Conservation (phyloP, 1,140 invertebrate species). For the Conus betulinus region DNA sequence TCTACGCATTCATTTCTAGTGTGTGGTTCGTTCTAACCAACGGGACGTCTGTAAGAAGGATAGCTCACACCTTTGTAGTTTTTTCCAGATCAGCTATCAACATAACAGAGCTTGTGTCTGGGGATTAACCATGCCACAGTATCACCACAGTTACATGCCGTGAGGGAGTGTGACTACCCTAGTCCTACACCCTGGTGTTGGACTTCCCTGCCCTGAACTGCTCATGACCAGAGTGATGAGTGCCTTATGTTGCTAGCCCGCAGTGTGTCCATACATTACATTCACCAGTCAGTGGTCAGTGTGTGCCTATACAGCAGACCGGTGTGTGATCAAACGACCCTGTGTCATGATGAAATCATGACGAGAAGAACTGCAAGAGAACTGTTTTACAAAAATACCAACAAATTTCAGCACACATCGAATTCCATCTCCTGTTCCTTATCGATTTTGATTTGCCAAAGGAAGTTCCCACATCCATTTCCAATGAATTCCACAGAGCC, state of each 20-base stretch:
- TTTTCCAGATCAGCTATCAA: too few relatives aligned
- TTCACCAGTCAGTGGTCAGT: conserved; percentile 7
- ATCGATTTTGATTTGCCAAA: conserved; percentile 7
- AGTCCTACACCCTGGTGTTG: too few relatives aligned
- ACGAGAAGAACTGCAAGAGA: neutral
- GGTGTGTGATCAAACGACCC: neutral
- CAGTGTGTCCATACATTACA: neutral
- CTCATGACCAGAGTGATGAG: neutral
- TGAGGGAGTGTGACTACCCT: too few relatives aligned
- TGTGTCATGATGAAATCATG: neutral
- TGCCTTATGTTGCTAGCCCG: too few relatives aligned
- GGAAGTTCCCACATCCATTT: neutral
- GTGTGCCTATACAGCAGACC: neutral
- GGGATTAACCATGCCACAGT: too few relatives aligned
- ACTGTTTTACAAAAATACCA: neutral
- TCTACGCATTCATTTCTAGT: too few relatives aligned
- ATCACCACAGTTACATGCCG: neutral
- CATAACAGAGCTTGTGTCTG: too few relatives aligned
- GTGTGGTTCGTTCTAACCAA: too few relatives aligned
- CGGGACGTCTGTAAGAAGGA: too few relatives aligned
- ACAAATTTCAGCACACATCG: neutral
- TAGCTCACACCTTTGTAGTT: too few relatives aligned
- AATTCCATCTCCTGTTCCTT: neutral
- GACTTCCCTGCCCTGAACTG: neutral
- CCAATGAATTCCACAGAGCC: too few relatives aligned